Base-by-base conservation (phyloP, 2,113 vertebrate genomes). In the Bungarus multicinctus region DNA sequence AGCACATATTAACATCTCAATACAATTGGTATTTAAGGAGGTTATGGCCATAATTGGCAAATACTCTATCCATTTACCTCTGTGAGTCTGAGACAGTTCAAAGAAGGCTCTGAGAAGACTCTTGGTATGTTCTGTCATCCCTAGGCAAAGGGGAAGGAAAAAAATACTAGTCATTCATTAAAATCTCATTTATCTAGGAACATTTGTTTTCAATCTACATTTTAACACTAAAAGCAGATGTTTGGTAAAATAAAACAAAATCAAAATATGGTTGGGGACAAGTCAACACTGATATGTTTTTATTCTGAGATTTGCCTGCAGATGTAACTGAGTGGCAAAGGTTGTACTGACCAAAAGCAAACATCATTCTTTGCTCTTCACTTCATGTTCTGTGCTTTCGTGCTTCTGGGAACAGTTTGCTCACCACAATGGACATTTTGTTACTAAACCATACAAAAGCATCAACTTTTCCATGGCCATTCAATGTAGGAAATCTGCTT, bases 81-180 rank as follows among this genome's bases (percentile, higher is more conserved):
- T 98, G 94, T 99, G 99, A 2, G 99, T 99, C 96, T 99, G 99
- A 0, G 99, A 99, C 1, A 99, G 98, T 94, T 99, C 99, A 94
- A 99, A 99, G 95, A 99, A 99, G 64, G 99, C 99, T 95, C 99
- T 97, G 30, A 99, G 98, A 88, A 99, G 98, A 85, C 97, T 98
- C 97, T 99, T 99, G 11, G 99, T 99, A 97, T 99, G 99, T 90
- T 99, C 99, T 94, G 99, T 99, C 97, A 99, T 97, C 6, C 99
- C 99, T 99, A 95, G 55, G 34, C 45, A 43, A 81, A 89, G 93
- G 93, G 74, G 10, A 93, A 94, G 54, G 10, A 69, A 58, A 93
- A 45, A 45, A 85, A 45, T 1, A 39, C 0, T 16, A 69, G 39
- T 6, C 2, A 85, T 90, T 90, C 47, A 89, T 1, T 85, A 50